phyloP scores from a whole-genome alignment of 2,113 vertebrate species.

The Oenanthe melanoleuca region DNA sequence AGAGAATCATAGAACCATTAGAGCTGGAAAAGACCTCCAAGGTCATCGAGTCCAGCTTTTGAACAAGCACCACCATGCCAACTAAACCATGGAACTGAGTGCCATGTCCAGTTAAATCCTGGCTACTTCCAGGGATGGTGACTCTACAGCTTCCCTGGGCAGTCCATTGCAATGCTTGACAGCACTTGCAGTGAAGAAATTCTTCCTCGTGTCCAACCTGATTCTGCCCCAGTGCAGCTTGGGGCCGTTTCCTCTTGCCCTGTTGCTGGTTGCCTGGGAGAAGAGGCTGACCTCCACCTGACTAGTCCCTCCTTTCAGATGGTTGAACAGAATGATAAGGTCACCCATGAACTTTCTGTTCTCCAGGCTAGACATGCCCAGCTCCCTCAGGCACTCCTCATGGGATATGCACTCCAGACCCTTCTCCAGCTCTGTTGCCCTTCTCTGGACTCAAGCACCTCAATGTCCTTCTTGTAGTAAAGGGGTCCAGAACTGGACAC shows the following conservation, averaged over 20 bases:
- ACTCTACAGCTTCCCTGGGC: neutral
- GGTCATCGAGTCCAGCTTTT: neutral
- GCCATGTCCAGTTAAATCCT: neutral
- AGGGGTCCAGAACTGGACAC: neutral
- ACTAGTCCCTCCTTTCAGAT: neutral
- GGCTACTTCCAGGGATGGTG: neutral
- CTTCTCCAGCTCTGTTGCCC: neutral
- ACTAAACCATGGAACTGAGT: neutral
- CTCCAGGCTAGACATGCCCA: neutral
- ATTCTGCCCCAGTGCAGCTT: neutral
- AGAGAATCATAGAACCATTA: neutral
- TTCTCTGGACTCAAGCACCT: neutral
- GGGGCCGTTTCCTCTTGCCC: neutral
- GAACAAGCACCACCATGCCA: neutral
- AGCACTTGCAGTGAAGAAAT: neutral
- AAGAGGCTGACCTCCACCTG: neutral
- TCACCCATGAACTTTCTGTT: neutral
- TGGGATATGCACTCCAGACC: neutral
- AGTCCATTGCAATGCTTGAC: neutral
- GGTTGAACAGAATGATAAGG: neutral
- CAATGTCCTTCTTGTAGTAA: neutral
- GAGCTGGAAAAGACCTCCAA: neutral
- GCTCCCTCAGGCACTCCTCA: neutral
- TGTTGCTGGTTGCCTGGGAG: neutral
- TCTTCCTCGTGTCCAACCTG: neutral